These are phyloP conservation scores for Melopsittacus undulatus DNA, from an alignment of 2,797 vertebrate genomes.

Conservation along the genomic window DNA sequence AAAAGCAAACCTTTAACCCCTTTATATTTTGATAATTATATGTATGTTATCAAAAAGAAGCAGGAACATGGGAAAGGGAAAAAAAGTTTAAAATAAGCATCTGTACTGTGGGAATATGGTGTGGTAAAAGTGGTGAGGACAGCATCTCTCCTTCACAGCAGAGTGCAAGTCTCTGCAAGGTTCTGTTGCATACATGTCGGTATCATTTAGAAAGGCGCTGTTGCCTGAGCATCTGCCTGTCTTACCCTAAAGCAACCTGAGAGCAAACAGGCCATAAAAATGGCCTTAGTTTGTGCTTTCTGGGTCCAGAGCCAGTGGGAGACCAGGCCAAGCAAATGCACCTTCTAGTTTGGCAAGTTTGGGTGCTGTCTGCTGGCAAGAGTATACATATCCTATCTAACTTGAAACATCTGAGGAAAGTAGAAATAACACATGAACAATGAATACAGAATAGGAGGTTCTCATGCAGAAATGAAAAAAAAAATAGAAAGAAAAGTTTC, in stretches of 20 bases:
- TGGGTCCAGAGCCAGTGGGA: background rate
- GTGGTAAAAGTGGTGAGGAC: background rate
- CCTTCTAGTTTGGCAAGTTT: background rate
- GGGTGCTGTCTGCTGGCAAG: background rate
- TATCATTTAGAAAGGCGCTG: background rate
- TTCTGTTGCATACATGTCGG: background rate
- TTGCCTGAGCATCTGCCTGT: background rate
- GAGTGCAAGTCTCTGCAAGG: background rate
- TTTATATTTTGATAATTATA: conserved; percentile 70
- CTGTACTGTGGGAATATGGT: conserved; percentile 43
- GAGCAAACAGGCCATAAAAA: background rate
- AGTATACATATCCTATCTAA: background rate
- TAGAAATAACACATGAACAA: background rate
- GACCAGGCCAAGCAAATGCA: background rate
- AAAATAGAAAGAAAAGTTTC: background rate
- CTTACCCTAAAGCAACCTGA: background rate
- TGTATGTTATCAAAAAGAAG: conserved; percentile 47
- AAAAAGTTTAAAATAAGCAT: conserved; percentile 54
- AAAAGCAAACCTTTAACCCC: conserved; percentile 28
- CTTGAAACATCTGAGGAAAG: background rate
- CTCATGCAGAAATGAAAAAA: background rate
- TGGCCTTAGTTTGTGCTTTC: background rate
- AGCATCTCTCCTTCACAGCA: background rate
- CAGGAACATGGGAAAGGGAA: conserved; percentile 57
- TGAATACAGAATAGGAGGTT: background rate